Conservation (phyloP, 1,140 invertebrate species). For the Diabrotica virgifera region DNA sequence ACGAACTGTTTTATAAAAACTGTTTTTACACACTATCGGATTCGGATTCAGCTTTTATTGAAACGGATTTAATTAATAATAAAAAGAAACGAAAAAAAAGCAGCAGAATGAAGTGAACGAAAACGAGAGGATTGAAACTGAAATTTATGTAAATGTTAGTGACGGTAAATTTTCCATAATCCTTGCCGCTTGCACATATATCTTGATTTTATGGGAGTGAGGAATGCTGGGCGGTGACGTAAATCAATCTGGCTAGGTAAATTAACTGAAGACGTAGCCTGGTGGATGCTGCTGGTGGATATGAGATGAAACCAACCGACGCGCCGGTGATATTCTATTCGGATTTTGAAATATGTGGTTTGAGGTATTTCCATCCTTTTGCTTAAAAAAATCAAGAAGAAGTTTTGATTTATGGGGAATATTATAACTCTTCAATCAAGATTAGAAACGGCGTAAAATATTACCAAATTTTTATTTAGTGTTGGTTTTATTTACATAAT, state of each 20-base stretch:
- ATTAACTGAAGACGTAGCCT: background rate
- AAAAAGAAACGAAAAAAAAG: background rate
- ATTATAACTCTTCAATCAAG: background rate
- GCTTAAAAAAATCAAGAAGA: background rate
- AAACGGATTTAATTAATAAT: no score
- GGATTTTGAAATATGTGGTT: slow-evolving; percentile 2
- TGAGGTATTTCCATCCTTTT: background rate
- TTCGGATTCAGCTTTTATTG: no score
- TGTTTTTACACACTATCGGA: no score
- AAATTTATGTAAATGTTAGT: slow-evolving; percentile 12
- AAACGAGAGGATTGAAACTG: background rate
- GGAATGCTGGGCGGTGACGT: slow-evolving; percentile 16
- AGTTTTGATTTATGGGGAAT: background rate
- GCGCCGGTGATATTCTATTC: background rate
- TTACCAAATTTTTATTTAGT: background rate
- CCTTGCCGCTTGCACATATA: slow-evolving; percentile 13
- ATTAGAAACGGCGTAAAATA: background rate
- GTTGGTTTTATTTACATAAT: background rate
- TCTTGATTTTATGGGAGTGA: slow-evolving; percentile 20
- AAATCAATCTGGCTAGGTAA: slow-evolving; percentile 15
- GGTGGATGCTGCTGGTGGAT: background rate
- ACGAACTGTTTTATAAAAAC: no score
- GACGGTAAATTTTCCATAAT: slow-evolving; percentile 18
- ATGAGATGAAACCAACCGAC: background rate
- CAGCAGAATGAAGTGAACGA: slow-evolving; percentile 6